Base-by-base conservation (phyloP, 1,140 invertebrate species). In the Drosophila guanche region DNA sequence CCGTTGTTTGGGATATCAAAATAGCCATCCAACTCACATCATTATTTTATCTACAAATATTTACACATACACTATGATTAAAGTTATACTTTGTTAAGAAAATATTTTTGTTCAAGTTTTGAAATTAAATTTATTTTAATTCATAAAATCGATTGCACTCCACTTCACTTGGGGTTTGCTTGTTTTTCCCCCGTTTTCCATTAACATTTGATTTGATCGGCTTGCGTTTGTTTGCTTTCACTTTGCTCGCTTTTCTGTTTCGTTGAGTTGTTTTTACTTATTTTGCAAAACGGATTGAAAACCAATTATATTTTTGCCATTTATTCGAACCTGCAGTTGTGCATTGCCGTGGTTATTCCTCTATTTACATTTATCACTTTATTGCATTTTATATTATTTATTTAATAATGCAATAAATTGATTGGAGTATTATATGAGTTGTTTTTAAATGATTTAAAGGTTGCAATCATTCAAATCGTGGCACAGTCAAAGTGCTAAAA, bases 301-400 rank as follows among this genome's bases (percentile, higher is more conserved):
- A 73, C 73, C 69, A 73, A 73, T 73, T 73, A 73, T 73, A 46
- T 62, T 73, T 37, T 47, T 51, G 25, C 55, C 54, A 27, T 50
- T 58, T 47, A 12, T 29, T 23, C 25, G 33, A 12, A 10, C 16
- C 20, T 56, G n/a, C 12, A 40, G 23, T 37, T 73, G 40, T 73
- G 62, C 55, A 61, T 43, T 55, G 45, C 51, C 25, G 14, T 55
- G 29, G 41, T 40, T 46, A 54, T 66, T 54, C 3, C 41, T 14
- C 10, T 5, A 7, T 20, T 41, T 25, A 63, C 47, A 47, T 57
- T 63, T 73, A 73, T 73, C 51, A 46, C 58, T 51, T 72, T 56
- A 33, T 72, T 33, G 45, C 51, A 55, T 56, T 42, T 33, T 1
- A 20, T 20, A 20, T 20, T 20, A 20, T 20, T 20, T 20, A 20